Evolutionary conservation across 2,797 vertebrate species (phyloP), one percentile per base, ranked within the genome.

Genomic region (Rhinoraja longicauda): DNA sequence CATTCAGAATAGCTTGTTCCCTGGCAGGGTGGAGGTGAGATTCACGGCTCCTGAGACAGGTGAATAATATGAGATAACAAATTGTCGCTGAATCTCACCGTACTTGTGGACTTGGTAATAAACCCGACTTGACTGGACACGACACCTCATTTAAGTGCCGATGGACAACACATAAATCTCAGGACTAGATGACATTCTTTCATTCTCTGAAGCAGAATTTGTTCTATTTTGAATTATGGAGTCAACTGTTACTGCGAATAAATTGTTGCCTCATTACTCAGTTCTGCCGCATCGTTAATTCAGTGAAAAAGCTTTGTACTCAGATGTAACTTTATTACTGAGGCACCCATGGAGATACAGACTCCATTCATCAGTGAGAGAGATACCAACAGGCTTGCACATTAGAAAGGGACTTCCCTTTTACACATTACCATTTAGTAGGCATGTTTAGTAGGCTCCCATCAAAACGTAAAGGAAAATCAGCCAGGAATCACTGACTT

Each of bases 221-320:
- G 53, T n/a, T 84, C 53, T n/a, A n/a, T 84, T 26, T 29, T 57
- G 59, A 53, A 13, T 84, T 84, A 62, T 17, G 57, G 26, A 59
- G 57, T 84, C 24, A 29, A 62, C 81, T 84, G 53, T 84, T 62
- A 84, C 26, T 53, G 26, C 84, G 57, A 84, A 84, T 84, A 84
- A 62, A 84, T 84, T 59, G n/a, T 81, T 84, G 29, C 81, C 13
- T 84, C 10, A 84, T 84, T 84, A 17, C 57, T 84, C 57, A 59
- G 24, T 84, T 24, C 24, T 45, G 1, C 45, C 29, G 45, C 81
- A 59, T 84, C 53, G 53, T 59, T 57, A 84, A 84, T 59, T 26
- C 81, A 59, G 26, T n/a, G 26, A 12, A 84, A 45, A 84, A 29
- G 53, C 81, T 84, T n/a, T 84, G 81, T 24, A 84, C 12, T 62